Evolutionary conservation across 2,888 invertebrate genomes (phyloP).

Genomic region (Linyphia triangularis): DNA sequence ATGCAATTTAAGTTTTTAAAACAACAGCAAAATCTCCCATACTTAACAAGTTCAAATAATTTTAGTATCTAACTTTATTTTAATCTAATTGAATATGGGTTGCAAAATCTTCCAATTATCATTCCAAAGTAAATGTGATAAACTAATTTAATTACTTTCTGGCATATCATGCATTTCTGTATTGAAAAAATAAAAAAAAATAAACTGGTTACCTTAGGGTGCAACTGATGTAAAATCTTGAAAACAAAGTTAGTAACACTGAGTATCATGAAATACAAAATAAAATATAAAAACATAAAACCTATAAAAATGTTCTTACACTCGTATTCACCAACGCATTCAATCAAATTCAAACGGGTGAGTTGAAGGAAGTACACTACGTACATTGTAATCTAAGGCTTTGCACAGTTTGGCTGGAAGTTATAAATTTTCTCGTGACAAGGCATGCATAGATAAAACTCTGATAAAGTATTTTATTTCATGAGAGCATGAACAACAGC

Average conservation of each 20-base stretch:
- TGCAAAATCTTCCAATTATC: no score
- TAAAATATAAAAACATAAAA: not conserved
- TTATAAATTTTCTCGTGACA: no score
- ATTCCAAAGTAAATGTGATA: no score
- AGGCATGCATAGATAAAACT: slow-evolving; percentile 44
- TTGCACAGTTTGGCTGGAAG: not conserved
- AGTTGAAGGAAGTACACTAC: not conserved
- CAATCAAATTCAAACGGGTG: not conserved
- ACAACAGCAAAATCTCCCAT: slow-evolving; percentile 15
- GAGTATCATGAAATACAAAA: not conserved
- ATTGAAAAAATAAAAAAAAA: no score
- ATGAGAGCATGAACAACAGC: slow-evolving; percentile 97
- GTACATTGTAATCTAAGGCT: not conserved
- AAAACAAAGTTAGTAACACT: not conserved
- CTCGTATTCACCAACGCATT: not conserved
- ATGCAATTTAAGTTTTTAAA: not conserved
- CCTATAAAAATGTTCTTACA: not conserved
- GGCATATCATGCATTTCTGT: no score
- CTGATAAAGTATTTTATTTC: slow-evolving; percentile 78
- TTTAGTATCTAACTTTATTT: no score
- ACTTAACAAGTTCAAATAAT: no score
- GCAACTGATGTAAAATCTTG: not conserved
- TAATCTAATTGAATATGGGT: no score
- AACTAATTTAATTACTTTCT: no score
- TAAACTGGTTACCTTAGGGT: not conserved